phyloP scores from a whole-genome alignment of 2,113 vertebrate genomes.

The Noturus placidus region DNA sequence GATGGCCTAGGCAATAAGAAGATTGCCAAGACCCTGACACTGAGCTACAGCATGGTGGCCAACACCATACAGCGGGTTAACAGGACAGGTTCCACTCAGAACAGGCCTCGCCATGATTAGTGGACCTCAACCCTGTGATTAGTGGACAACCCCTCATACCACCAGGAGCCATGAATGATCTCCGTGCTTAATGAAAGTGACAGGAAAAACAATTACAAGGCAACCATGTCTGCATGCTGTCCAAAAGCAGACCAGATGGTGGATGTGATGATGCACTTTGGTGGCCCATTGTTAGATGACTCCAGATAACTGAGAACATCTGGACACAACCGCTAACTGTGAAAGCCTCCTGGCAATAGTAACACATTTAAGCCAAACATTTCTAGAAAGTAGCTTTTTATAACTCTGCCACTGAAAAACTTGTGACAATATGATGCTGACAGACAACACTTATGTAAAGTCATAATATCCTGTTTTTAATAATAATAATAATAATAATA shows the following conservation, averaged over 20 bases:
- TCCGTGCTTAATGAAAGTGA: constrained; percentile 13
- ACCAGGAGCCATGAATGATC: background rate
- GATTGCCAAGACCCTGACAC: no score
- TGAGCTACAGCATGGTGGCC: no score
- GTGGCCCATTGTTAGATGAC: constrained; percentile 24
- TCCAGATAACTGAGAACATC: constrained; percentile 36
- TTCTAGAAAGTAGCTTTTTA: background rate
- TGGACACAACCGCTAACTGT: background rate
- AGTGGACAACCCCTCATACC: no score
- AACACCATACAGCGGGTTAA: no score
- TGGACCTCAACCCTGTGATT: no score
- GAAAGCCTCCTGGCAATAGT: constrained; percentile 17
- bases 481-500: no score
- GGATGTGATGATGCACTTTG: constrained; percentile 27
- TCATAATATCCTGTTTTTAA: background rate
- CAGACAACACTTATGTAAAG: background rate
- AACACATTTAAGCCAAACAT: constrained; percentile 20
- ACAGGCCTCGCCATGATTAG: no score
- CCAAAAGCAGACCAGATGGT: constrained; percentile 28
- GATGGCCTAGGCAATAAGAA: no score
- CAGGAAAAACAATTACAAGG: background rate
- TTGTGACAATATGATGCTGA: background rate
- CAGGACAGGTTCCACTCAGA: no score
- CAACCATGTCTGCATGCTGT: background rate
- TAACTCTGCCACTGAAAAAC: background rate